phyloP scores from a whole-genome alignment of 2,888 invertebrate genomes.

The Cabera pusaria region DNA sequence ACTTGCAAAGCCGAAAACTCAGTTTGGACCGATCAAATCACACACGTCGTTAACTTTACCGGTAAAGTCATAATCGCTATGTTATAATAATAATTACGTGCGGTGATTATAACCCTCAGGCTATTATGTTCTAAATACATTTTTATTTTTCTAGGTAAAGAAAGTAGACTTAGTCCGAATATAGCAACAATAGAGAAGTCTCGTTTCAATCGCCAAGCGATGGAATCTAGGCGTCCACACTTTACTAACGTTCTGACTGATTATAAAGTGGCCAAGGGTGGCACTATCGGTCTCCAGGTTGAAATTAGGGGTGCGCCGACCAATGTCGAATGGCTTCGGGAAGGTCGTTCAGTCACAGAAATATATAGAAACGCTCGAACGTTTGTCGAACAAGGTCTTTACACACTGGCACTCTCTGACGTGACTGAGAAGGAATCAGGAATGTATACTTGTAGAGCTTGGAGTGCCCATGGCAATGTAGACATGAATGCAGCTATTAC shows the following conservation, averaged over 20 bases:
- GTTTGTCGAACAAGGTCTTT: conserved; percentile 86
- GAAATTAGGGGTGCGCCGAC: conserved; percentile 89
- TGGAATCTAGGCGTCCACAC: conserved; percentile 85
- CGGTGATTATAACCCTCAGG: no score
- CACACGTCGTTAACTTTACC: conserved; percentile 87
- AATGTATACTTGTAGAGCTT: conserved; percentile 89
- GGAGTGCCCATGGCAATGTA: conserved; percentile 88
- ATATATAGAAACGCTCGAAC: conserved; percentile 86
- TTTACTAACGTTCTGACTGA: conserved; percentile 88
- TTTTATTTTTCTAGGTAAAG: conserved; percentile 49
- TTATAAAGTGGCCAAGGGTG: conserved; percentile 88
- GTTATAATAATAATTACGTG: no score
- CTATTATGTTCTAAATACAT: no score
- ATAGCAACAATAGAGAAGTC: conserved; percentile 58
- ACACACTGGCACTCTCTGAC: conserved; percentile 89
- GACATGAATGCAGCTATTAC: conserved; percentile 89
- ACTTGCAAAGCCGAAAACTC: conserved; percentile 90
- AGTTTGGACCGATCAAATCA: conserved; percentile 88
- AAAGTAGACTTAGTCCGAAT: conserved; percentile 55
- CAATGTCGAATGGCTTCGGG: conserved; percentile 90
- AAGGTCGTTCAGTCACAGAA: conserved; percentile 82
- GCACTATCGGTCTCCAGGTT: conserved; percentile 92
- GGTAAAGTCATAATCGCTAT: conserved; percentile 74
- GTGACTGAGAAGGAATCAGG: conserved; percentile 89
- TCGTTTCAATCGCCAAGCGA: conserved; percentile 57